These are phyloP conservation scores for Crossocerus cetratus DNA, from an alignment of 2,888 invertebrate genomes.

Conservation along the genomic window DNA sequence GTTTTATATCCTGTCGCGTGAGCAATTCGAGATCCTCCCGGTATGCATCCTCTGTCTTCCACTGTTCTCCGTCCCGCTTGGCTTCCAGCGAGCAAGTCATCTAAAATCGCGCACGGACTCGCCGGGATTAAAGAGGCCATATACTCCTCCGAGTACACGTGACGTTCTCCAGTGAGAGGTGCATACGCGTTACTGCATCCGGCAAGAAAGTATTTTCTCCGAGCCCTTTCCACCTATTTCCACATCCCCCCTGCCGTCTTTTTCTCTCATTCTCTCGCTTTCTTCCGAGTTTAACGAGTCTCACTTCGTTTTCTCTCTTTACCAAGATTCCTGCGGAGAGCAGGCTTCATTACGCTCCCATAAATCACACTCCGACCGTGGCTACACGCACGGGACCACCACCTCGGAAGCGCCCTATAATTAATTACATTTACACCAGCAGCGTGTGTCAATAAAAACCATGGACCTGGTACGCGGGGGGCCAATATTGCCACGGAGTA, in stretches of 20 bases:
- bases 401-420: conserved; percentile 46
- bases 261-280: conserved; percentile 25
- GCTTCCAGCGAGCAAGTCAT: no score
- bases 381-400: conserved; percentile 42
- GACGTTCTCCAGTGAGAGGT: neutral
- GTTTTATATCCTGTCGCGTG: conserved; percentile 23
- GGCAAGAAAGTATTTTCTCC: conserved; percentile 24
- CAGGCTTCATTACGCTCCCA: conserved; percentile 64
- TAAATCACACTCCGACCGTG: conserved; percentile 54
- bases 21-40: conserved; percentile 7
- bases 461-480: no score
- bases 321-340: conserved; percentile 52
- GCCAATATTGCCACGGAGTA: no score
- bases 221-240: conserved; percentile 2
- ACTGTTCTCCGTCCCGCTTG: no score
- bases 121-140: no score
- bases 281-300: conserved; percentile 12
- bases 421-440: conserved; percentile 56
- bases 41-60: neutral
- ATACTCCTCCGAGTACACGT: no score
- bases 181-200: conserved; percentile 52
- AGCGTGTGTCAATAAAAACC: no score
- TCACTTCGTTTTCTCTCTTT: conserved; percentile 29
- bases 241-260: neutral
- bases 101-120: no score